Evolutionary conservation across 2,888 invertebrate species (phyloP), one percentile per base, ranked within the genome.

Genomic region (Macropis europaea): DNA sequence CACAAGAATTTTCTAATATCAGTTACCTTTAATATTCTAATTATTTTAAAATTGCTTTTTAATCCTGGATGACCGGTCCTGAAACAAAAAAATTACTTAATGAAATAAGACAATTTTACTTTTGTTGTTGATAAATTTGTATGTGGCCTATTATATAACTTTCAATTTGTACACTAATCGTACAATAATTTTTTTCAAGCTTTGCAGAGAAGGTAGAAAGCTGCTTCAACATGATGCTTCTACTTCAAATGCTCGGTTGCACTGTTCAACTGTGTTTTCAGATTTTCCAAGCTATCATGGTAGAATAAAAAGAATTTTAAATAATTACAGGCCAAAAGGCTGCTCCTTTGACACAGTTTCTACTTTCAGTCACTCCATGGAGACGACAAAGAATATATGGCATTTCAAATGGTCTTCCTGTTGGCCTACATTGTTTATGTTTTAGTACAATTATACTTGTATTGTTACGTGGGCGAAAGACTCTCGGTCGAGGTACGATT

Each of bases 181-280:
- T 30, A 6, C 30, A 7, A 30, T 30, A 19, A n/a, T 32, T 32
- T 54, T 38, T 13, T n/a, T 36, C 0, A 73, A 86, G 85, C 57
- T 83, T 80, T 45, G 76, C 75, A 11, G 56, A 62, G 45, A 76
- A 62, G 22, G 83, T 86, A 26, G 85, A 86, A 38, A 57, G 76
- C 3, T 78, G 75, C 17, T 87, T 86, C 69, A 85, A 82, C 54
- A 22, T 59, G 61, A 82, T 86, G 79, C 73, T 86, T 11, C 72
- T 87, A 24, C 52, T 70, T 3, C 84, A 86, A 32, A 82, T 84
- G 71, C 13, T 84, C 3, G 75, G 74, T 3, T 84, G 82, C 34
- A 77, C 82, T 7, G 36, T 83, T 5, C 82, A 82, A 30, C 69
- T 86, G 26, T 87, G 86, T 53, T 77, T 84, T 30, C 86, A 87